Evolutionary conservation across 1,140 invertebrate genomes (phyloP).

Genomic region (Dreissena rostriformis): DNA sequence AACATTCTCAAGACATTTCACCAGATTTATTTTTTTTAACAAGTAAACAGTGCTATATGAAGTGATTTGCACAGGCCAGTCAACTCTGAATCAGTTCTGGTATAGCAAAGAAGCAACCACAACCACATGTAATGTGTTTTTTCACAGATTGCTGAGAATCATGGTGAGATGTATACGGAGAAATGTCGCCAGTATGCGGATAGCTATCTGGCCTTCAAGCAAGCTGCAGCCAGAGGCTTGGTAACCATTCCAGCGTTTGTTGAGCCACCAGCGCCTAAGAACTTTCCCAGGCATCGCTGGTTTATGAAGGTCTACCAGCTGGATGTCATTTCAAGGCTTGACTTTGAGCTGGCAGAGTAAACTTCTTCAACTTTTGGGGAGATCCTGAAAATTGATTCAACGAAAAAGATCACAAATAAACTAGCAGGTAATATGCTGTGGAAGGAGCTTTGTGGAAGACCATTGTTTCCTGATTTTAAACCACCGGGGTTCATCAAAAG

Average conservation of each 20-base stretch:
- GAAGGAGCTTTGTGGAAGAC: slow-evolving; percentile 23
- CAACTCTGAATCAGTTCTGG: too few species aligned
- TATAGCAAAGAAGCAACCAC: too few species aligned
- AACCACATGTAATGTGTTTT: too few species aligned
- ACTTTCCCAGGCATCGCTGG: slow-evolving; percentile 52
- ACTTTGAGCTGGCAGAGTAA: slow-evolving; percentile 52
- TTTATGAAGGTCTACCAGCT: slow-evolving; percentile 48
- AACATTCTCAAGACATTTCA: too few species aligned
- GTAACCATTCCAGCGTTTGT: slow-evolving; percentile 13
- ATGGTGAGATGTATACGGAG: slow-evolving; percentile 15
- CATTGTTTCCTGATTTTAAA: too few species aligned
- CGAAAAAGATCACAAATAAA: slow-evolving; percentile 36
- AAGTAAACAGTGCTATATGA: too few species aligned
- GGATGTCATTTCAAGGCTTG: slow-evolving; percentile 56
- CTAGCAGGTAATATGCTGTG: slow-evolving; percentile 41
- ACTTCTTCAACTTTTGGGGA: slow-evolving; percentile 58
- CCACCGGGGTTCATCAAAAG: slow-evolving; percentile 36
- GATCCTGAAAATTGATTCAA: slow-evolving; percentile 63
- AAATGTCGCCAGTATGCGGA: slow-evolving; percentile 15
- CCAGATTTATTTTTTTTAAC: too few species aligned
- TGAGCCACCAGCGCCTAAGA: slow-evolving; percentile 12
- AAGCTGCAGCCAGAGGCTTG: slow-evolving; percentile 26
- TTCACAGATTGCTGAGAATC: slow-evolving; percentile 29
- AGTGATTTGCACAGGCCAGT: too few species aligned
- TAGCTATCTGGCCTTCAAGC: slow-evolving; percentile 23